Percentiles rank a stretch among this genome's conserved stretches.
Conservation (phyloP, 1,140 invertebrate genomes). For the Atta cephalotes region DNA sequence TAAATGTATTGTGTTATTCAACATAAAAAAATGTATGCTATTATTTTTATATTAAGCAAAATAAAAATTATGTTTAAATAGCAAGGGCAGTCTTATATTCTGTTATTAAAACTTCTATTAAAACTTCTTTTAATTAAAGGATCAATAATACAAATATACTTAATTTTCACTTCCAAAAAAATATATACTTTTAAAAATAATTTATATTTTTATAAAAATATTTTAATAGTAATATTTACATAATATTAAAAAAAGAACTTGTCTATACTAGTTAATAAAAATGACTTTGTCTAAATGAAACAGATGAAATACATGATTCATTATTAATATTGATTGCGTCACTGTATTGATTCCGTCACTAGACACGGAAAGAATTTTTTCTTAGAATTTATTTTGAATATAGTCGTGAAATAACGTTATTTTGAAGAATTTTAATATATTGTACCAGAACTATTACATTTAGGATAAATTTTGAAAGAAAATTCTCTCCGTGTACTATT, state of each 20-base stretch:
- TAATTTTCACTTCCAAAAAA: background rate
- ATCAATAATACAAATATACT: background rate
- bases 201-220: no score
- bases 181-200: background rate
- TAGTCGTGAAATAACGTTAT: no score
- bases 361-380: no score
- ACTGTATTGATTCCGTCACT: background rate
- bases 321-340: background rate
- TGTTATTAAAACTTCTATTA: conserved; percentile 1
- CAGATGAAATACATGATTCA: background rate
- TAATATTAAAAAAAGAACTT: no score
- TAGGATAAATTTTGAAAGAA: no score
- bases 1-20: background rate
- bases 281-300: background rate
- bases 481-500: no score
- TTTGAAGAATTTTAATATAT: no score
- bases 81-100: background rate
- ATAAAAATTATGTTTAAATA: background rate
- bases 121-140: no score
- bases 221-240: no score
- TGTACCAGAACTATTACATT: no score
- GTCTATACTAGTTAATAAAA: background rate
- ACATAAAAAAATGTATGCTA: background rate
- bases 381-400: no score
- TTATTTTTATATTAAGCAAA: background rate